Evolutionary conservation across 2,797 vertebrate genomes (phyloP), one percentile per base, ranked within the genome.

Genomic region (Phrynocephalus guinanensis): DNA sequence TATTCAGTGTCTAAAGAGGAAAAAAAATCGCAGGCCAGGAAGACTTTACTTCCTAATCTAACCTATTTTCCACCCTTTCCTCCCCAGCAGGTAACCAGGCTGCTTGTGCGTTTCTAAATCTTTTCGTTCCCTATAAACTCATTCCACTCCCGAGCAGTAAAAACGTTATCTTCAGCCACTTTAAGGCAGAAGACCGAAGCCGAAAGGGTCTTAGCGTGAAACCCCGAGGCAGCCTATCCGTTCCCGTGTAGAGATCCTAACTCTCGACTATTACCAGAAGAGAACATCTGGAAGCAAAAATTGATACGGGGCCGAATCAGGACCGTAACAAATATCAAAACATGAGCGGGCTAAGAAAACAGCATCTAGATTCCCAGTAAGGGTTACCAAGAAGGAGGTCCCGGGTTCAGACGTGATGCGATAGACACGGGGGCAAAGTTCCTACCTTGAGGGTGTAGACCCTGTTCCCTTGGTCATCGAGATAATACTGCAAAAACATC

Each of bases 401-500:
- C 50, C 50, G 28, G 11, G 44, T 44, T 9, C 56, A 16, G 33
- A 20, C 3, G 6, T 33, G 1, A 11, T 52, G 5, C 1, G 33
- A 22, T 2, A 11, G 33, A n/a, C 71, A 26, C 11, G 3, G 26
- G 16, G 33, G 33, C 22, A 8, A 5, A 18, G 30, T 5, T 5
- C 94, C 95, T 90, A 98, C 98, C 97, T 98, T 98, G 76, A 99
- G 94, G 1, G 98, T 99, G 87, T 98, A 99, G 13, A 98, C 95
- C 89, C 98, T 93, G 1, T 98, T 97, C 1, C 98, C 98, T 75
- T 90, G 93, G 82, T 98, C 98, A 73, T 97, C 96, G 0, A 97
- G 76, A 50, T 97, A 98, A 94, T 93, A 98, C 86, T 98, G 98
- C 90, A 99, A 96, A 90, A 98, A 99, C 98, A 99, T 98, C 7